These are phyloP conservation scores for Chironomus tepperi DNA, from an alignment of 1,140 invertebrate genomes.

Conservation along the genomic window DNA sequence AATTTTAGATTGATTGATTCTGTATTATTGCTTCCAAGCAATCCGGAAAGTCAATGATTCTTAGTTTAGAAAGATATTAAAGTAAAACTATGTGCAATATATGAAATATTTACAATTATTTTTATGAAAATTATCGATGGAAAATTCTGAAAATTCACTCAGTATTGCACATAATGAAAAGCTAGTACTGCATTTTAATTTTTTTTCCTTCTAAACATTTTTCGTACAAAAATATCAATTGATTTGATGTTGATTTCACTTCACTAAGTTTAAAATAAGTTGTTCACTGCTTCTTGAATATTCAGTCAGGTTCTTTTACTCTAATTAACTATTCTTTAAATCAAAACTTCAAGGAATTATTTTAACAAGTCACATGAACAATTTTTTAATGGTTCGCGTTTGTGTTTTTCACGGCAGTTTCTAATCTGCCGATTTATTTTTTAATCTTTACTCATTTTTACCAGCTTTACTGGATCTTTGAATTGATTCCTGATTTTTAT, in stretches of 20 bases:
- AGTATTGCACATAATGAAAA: constrained; percentile 10
- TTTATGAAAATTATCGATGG: neutral
- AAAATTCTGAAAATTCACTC: constrained; percentile 22
- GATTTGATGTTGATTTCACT: neutral
- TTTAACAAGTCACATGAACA: constrained; percentile 13
- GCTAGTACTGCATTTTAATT: neutral
- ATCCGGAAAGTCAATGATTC: neutral
- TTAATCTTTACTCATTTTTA: too few relatives aligned
- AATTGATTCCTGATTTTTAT: too few relatives aligned
- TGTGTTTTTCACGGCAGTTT: too few relatives aligned
- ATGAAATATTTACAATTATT: constrained; percentile 18
- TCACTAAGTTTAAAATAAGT: neutral
- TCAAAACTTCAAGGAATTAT: neutral
- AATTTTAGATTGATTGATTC: neutral
- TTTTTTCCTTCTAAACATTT: neutral
- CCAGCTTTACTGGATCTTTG: too few relatives aligned
- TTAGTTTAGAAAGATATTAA: neutral
- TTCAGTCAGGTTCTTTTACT: neutral
- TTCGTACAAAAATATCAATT: neutral
- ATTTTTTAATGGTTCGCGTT: neutral
- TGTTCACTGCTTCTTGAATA: neutral
- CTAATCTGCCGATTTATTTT: too few relatives aligned
- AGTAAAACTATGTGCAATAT: neutral
- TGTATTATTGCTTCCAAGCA: neutral
- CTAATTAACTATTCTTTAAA: neutral